These are phyloP conservation scores for Lutra lutra DNA, from an alignment of 2,797 vertebrate genomes.

Conservation along the genomic window DNA sequence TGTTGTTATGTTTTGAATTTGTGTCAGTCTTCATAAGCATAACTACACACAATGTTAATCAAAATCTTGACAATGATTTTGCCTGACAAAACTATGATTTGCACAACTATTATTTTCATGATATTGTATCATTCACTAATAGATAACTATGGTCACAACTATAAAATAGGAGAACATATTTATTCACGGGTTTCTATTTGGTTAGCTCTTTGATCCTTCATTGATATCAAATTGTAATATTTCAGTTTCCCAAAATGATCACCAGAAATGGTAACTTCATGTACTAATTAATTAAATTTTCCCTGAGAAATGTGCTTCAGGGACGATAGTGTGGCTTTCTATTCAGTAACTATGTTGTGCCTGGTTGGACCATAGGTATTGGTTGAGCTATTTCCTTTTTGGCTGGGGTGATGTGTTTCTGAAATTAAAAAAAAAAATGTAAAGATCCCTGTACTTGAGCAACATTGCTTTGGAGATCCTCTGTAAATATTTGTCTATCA, in stretches of 20 bases:
- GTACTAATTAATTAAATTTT: background rate
- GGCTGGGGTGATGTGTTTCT: background rate
- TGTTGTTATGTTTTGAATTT: background rate
- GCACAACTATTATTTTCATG: background rate
- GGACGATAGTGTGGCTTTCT: background rate
- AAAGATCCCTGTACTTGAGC: background rate
- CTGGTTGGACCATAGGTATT: background rate
- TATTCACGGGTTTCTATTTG: background rate
- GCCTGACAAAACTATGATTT: background rate
- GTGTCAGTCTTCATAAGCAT: background rate
- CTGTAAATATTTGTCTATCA: background rate
- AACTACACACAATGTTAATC: background rate
- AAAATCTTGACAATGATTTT: background rate
- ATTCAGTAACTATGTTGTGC: rapidly evolving
- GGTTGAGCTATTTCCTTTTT: background rate
- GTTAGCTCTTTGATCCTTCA: background rate
- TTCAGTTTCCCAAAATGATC: background rate
- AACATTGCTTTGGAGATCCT: background rate
- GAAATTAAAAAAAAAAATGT: background rate
- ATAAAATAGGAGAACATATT: background rate
- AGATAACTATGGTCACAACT: background rate
- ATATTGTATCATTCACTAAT: background rate
- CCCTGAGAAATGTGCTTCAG: background rate
- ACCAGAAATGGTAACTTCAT: background rate
- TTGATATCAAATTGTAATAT: background rate